phyloP scores from a whole-genome alignment of 2,113 vertebrate genomes.

The Scalopus aquaticus region DNA sequence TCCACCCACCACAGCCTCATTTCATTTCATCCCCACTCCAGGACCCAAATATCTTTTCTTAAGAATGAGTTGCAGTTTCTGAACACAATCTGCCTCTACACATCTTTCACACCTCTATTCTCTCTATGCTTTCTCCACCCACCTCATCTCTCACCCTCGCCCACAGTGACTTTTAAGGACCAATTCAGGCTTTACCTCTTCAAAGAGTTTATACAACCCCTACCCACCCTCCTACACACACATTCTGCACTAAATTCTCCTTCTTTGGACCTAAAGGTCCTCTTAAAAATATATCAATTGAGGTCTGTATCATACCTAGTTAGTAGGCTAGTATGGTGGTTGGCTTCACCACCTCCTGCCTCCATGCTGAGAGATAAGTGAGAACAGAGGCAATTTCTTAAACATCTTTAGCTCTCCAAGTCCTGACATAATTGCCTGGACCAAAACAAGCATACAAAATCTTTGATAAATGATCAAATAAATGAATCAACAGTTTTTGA shows the following conservation, averaged over 20 bases:
- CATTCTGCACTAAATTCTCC: not conserved
- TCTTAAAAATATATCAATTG: not conserved
- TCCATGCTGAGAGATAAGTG: not conserved
- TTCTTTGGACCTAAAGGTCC: not conserved
- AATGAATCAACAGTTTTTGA: not conserved
- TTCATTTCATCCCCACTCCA: not conserved
- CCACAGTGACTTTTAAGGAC: not conserved
- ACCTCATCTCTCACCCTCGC: not conserved
- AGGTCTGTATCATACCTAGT: not conserved
- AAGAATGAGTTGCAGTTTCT: not conserved
- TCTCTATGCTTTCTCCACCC: not conserved
- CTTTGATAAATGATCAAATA: not conserved
- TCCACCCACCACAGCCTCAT: not conserved
- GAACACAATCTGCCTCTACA: not conserved
- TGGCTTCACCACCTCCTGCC: not conserved
- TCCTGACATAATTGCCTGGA: not conserved
- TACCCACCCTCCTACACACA: not conserved
- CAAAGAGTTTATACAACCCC: not conserved
- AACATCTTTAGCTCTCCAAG: not conserved
- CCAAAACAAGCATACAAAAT: not conserved
- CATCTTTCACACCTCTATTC: not conserved
- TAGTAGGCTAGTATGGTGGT: not conserved
- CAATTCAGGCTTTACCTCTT: not conserved
- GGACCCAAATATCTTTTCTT: not conserved
- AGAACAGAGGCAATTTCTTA: not conserved